Percentiles rank a stretch among this genome's conserved stretches.
Conservation (phyloP, 2,888 invertebrate species). For the Imbricaverruca yamaguchii region DNA sequence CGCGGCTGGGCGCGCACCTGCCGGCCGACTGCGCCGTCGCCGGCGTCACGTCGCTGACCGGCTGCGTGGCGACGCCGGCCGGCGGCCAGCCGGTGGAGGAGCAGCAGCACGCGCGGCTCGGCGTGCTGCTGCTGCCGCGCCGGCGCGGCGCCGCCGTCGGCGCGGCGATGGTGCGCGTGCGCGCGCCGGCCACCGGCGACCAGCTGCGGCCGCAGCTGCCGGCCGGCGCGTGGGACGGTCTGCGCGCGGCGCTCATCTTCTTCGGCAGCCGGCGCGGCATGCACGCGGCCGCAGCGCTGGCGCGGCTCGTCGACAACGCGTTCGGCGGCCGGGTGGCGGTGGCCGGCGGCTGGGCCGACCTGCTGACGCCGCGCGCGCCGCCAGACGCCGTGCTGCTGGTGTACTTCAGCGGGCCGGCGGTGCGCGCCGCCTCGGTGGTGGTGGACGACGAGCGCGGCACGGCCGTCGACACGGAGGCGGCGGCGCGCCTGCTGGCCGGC, state of each 20-base stretch:
- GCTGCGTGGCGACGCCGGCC: not conserved
- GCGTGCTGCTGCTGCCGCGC: not conserved
- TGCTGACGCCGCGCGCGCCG: not conserved
- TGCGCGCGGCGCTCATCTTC: constrained; percentile 5
- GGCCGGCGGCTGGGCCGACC: constrained; percentile 20
- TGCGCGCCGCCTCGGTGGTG: constrained; percentile 11
- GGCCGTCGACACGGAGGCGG: not conserved
- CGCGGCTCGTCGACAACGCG: not conserved
- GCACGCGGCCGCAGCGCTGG: not conserved
- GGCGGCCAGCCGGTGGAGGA: constrained; percentile 3
- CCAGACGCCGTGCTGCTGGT: constrained; percentile 7
- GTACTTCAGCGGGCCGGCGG: constrained; percentile 13
- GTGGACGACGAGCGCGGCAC: not conserved
- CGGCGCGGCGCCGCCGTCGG: not conserved
- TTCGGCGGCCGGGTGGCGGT: not conserved
- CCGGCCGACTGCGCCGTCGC: not conserved
- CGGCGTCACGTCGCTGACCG: not conserved
- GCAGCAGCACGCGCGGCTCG: not conserved
- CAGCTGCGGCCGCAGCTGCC: not conserved
- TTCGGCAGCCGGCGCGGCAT: not conserved
- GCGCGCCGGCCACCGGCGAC: not conserved
- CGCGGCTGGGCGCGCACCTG: not conserved
- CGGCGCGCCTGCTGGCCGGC: not conserved
- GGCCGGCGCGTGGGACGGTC: not conserved
- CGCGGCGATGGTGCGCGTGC: not conserved